phyloP scores from a whole-genome alignment of 2,113 vertebrate species.

The Leucoraja erinaceus region DNA sequence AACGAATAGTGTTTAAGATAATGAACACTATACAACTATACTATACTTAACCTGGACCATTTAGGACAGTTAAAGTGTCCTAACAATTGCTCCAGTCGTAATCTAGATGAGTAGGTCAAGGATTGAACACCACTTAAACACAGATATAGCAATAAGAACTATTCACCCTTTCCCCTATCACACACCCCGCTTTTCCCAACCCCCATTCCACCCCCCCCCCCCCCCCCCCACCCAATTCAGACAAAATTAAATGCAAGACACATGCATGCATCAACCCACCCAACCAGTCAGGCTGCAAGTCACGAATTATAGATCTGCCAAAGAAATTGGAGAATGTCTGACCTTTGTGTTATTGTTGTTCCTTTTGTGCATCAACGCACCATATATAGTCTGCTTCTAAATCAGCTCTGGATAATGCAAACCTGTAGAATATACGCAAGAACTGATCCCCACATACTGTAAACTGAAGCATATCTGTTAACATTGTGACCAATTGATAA shows the following conservation, averaged over 20 bases:
- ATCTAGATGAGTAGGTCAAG: not conserved
- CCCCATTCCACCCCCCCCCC: not conserved
- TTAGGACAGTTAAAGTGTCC: not conserved
- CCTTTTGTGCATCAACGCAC: conserved; percentile 26
- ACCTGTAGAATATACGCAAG: conserved; percentile 37
- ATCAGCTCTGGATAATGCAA: conserved; percentile 35
- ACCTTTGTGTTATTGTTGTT: conserved; percentile 8
- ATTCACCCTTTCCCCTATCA: conserved; percentile 1
- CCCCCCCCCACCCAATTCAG: not conserved
- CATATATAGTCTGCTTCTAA: conserved; percentile 34
- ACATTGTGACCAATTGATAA: conserved; percentile 28
- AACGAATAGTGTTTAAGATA: not conserved
- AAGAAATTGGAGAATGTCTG: conserved; percentile 34
- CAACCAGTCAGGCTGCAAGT: conserved; percentile 19
- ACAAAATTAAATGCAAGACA: not conserved
- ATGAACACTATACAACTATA: not conserved
- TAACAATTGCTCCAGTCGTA: not conserved
- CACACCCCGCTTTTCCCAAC: too few relatives aligned
- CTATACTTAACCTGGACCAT: not conserved
- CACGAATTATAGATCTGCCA: conserved; percentile 19
- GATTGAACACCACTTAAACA: not conserved
- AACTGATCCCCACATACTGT: conserved; percentile 32
- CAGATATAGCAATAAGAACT: not conserved
- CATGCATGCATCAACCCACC: conserved; percentile 21
- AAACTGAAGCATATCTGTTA: conserved; percentile 38